Percentiles rank a stretch among this genome's conserved stretches.
Conservation (phyloP, 2,113 vertebrate genomes). For the Neogobius melanostomus region DNA sequence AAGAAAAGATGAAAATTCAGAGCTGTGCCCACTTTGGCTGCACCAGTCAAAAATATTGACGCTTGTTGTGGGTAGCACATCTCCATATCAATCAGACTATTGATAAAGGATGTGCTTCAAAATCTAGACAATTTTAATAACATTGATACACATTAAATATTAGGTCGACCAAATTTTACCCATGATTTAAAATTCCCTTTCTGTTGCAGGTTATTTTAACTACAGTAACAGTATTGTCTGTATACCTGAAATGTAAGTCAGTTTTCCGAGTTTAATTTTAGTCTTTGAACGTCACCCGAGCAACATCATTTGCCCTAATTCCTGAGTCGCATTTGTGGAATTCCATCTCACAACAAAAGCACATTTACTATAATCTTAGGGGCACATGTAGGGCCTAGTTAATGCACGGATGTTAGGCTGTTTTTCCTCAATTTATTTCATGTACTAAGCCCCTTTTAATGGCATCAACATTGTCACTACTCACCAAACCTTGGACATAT, state of each 20-base stretch:
- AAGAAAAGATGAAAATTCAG: background rate
- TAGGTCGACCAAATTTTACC: background rate
- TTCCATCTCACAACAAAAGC: conserved; percentile 60
- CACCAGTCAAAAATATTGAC: background rate
- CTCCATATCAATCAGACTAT: background rate
- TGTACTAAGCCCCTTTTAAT: background rate
- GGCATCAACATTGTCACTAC: background rate
- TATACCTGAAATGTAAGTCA: background rate
- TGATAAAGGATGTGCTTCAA: background rate
- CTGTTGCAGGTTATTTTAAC: no score
- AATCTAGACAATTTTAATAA: background rate
- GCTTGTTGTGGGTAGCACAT: background rate
- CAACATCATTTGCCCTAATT: conserved; percentile 49
- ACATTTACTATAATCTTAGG: conserved; percentile 25
- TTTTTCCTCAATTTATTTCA: no score
- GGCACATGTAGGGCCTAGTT: background rate
- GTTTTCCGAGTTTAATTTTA: conserved; percentile 11
- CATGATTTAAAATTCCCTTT: no score
- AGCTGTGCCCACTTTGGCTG: background rate
- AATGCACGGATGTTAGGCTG: no score
- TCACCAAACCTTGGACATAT: background rate
- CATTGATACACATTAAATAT: background rate
- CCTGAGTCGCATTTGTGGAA: conserved; percentile 53
- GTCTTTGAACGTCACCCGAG: conserved; percentile 37
- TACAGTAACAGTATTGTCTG: no score